Evolutionary conservation across 1,140 invertebrate species (phyloP).

Genomic region (Plectrocnemia conspersa): DNA sequence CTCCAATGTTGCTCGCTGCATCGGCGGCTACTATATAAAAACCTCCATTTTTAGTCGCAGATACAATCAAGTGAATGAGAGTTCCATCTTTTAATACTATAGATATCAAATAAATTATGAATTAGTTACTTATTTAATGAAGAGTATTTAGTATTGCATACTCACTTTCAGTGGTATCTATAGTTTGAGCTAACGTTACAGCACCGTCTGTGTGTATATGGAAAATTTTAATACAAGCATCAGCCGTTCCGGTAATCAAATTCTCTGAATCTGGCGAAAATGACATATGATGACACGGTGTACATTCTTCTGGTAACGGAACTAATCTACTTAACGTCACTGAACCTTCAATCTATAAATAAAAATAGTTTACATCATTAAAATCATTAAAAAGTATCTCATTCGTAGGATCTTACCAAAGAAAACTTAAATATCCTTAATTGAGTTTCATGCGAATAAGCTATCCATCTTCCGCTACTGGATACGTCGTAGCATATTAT

Average conservation of each 20-base stretch:
- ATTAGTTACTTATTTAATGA: slow-evolving; percentile 10
- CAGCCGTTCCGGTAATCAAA: slow-evolving; percentile 38
- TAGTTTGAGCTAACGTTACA: slow-evolving; percentile 40
- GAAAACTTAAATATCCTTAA: slow-evolving; percentile 65
- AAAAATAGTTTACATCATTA: slow-evolving; percentile 31
- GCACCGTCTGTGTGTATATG: slow-evolving; percentile 44
- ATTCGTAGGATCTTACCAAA: slow-evolving; percentile 41
- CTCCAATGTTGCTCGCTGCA: slow-evolving; percentile 53
- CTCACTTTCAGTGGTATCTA: slow-evolving; percentile 43
- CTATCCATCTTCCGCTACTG: slow-evolving; percentile 61
- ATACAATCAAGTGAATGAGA: slow-evolving; percentile 51
- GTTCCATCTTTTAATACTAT: slow-evolving; percentile 50
- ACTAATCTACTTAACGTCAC: slow-evolving; percentile 46
- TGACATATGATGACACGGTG: slow-evolving; percentile 45
- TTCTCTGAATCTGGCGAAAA: slow-evolving; percentile 47
- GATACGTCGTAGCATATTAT: slow-evolving; percentile 66
- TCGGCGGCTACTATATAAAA: slow-evolving; percentile 62
- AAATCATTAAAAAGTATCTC: background rate
- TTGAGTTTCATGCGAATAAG: slow-evolving; percentile 65
- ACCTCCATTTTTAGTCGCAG: slow-evolving; percentile 45
- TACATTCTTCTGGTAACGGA: slow-evolving; percentile 40
- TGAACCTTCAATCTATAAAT: slow-evolving; percentile 44
- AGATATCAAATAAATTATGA: slow-evolving; percentile 34
- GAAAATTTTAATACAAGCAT: slow-evolving; percentile 39
- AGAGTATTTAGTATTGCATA: slow-evolving; percentile 8